phyloP scores from a whole-genome alignment of 2,113 vertebrate genomes.

The Felis catus region F.catus_Fca126_mat1.0 CM031419.1:41804001-41804500 shows the following conservation, averaged over 20 bases:
- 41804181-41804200: constrained; percentile 9
- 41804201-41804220: neutral
- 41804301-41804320: neutral
- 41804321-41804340: constrained; percentile 45
- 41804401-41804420: neutral
- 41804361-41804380: neutral
- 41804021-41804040: neutral
- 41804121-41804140: constrained; percentile 24
- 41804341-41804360: neutral
- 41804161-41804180: neutral
- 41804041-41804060: neutral
- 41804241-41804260: neutral
- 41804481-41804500: neutral
- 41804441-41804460: neutral
- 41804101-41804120: neutral
- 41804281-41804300: neutral
- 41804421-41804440: neutral
- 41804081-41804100: neutral
- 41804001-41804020: too few species aligned
- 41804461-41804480: neutral
- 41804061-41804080: neutral
- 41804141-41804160: constrained; percentile 7
- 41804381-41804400: neutral
- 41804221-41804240: constrained; percentile 7
- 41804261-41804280: constrained; percentile 27